Percentiles rank a stretch among this genome's conserved stretches.
Conservation (phyloP, 2,113 vertebrate genomes). For the Tinamus guttatus region DNA sequence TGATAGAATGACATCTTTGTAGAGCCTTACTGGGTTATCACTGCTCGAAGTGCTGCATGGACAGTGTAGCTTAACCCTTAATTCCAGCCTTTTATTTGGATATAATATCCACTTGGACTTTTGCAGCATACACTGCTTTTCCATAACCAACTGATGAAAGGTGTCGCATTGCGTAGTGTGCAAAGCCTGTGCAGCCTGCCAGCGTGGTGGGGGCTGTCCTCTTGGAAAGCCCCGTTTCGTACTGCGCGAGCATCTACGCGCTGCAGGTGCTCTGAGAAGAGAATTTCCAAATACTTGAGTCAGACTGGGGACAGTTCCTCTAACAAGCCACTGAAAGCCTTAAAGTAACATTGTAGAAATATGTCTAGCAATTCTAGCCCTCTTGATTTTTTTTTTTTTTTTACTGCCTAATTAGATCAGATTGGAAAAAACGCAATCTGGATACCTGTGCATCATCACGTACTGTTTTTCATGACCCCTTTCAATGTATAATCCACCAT, state of each 20-base stretch:
- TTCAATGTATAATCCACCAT: background rate
- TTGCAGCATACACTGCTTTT: background rate
- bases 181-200: background rate
- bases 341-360: background rate
- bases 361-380: background rate
- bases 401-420: background rate
- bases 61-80: background rate
- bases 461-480: background rate
- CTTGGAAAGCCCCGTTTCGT: background rate
- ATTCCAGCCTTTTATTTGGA: background rate
- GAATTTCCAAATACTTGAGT: background rate
- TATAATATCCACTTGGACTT: background rate
- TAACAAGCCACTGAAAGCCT: background rate
- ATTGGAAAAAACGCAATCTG: rapidly evolving
- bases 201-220: background rate
- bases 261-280: background rate
- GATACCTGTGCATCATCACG: background rate
- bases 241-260: background rate
- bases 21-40: background rate
- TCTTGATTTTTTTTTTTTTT: rapidly evolving
- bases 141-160: background rate
- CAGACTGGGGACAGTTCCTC: background rate
- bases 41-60: background rate
- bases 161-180: background rate
- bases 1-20: background rate